These are phyloP conservation scores for Petrosia ficiformis DNA, from an alignment of 37 sponge, comb jelly and placozoan species.

Conservation along the genomic window DNA sequence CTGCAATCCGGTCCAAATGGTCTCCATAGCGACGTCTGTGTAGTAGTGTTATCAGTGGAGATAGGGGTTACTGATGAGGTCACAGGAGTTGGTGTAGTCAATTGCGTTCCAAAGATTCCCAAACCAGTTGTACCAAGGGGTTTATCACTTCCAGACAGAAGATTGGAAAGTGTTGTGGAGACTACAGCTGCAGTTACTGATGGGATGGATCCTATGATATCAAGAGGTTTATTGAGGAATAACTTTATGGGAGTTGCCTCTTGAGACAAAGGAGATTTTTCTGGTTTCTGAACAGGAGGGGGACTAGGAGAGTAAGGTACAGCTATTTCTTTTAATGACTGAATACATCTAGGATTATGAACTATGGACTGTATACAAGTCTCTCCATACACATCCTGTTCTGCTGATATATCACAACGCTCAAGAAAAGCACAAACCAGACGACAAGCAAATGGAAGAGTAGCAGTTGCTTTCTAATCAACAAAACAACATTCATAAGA, in stretches of 20 bases:
- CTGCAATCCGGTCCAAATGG: constrained; percentile 1
- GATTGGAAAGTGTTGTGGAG: neutral
- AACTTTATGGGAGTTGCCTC: too few species aligned
- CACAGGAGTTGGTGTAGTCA: neutral
- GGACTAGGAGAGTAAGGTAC: constrained; percentile 3
- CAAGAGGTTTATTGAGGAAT: neutral
- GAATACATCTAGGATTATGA: constrained; percentile 47
- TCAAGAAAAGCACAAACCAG: neutral
- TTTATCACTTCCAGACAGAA: neutral
- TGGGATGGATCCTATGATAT: neutral
- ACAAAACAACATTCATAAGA: neutral
- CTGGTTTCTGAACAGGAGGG: neutral
- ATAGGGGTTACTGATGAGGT: too few species aligned
- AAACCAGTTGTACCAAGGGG: too few species aligned
- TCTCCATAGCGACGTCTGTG: neutral
- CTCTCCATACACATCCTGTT: constrained; percentile 37
- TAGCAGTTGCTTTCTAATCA: neutral
- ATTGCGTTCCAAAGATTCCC: neutral
- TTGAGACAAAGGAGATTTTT: too few species aligned
- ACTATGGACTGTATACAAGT: constrained; percentile 46
- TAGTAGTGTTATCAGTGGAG: neutral
- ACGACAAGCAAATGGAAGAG: neutral
- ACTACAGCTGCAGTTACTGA: too few species aligned
- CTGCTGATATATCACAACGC: constrained; percentile 3
- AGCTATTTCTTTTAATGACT: too few species aligned